phyloP scores from a whole-genome alignment of 2,797 vertebrate species.

The Protosalanx chinensis region DNA sequence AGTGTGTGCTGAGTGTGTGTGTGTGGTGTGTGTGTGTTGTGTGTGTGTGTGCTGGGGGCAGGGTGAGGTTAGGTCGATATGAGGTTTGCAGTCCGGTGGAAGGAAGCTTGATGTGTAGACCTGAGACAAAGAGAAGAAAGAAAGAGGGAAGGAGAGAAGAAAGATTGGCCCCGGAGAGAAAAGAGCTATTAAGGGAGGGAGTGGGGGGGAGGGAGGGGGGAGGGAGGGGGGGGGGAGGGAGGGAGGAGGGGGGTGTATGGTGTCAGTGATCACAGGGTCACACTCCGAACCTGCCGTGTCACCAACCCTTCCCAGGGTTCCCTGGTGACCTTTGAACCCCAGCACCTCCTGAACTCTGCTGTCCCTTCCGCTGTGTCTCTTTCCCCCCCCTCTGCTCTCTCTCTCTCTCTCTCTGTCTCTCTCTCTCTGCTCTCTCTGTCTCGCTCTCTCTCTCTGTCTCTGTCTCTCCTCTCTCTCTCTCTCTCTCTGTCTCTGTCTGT shows the following conservation, averaged over 20 bases:
- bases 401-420: neutral
- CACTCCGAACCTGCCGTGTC: neutral
- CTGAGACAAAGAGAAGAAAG: slow-evolving; percentile 3
- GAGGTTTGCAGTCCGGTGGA: neutral
- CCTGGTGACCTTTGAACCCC: slow-evolving; percentile 54
- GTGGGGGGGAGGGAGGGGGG: slow-evolving; percentile 6
- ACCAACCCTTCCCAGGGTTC: slow-evolving; percentile 33
- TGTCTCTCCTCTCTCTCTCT: neutral
- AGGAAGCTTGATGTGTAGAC: slow-evolving; percentile 4
- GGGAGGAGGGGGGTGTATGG: neutral
- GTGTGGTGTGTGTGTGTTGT: slow-evolving; percentile 21
- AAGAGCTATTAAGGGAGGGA: slow-evolving; percentile 19
- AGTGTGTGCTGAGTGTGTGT: slow-evolving; percentile 33
- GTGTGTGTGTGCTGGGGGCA: slow-evolving; percentile 21
- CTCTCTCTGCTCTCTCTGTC: too few relatives aligned
- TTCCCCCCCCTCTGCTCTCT: neutral
- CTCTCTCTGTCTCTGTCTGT: too few relatives aligned
- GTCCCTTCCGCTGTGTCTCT: neutral
- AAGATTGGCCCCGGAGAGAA: slow-evolving; percentile 9
- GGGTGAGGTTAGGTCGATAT: slow-evolving; percentile 4
- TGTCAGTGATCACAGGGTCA: slow-evolving; percentile 21
- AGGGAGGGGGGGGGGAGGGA: too few relatives aligned
- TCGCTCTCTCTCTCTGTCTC: too few relatives aligned
- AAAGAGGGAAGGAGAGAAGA: slow-evolving; percentile 5
- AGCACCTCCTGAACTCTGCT: slow-evolving; percentile 55